Percentiles rank a stretch among this genome's conserved stretches.
These are phyloP conservation scores for Ceraclea dissimilis DNA, from an alignment of 2,888 invertebrate genomes.

Conservation along the genomic window DNA sequence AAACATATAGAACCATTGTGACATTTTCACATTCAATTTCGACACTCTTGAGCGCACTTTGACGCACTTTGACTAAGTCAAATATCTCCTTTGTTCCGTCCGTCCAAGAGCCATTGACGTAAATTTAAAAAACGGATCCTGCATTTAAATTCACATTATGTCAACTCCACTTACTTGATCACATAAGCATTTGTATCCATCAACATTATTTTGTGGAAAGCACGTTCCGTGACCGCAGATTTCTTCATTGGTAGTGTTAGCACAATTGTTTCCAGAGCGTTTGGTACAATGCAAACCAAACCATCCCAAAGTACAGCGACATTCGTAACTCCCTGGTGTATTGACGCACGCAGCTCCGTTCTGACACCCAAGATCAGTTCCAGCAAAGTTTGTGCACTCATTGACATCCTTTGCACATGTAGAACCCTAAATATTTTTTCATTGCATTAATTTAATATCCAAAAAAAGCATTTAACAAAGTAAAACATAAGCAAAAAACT, in stretches of 20 bases:
- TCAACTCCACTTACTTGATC: constrained; percentile 59
- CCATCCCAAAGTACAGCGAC: constrained; percentile 70
- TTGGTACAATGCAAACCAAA: constrained; percentile 79
- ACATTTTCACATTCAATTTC: too few species aligned
- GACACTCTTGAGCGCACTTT: too few species aligned
- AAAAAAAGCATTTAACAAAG: too few species aligned
- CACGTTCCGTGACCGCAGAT: constrained; percentile 89
- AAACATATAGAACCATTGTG: too few species aligned
- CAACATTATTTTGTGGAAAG: constrained; percentile 46
- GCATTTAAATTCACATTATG: too few species aligned
- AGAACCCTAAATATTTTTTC: constrained; percentile 45
- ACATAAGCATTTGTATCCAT: constrained; percentile 60
- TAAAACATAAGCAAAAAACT: too few species aligned
- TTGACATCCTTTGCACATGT: constrained; percentile 75
- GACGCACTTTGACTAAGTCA: too few species aligned
- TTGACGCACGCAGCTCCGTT: constrained; percentile 83
- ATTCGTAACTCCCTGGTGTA: constrained; percentile 72
- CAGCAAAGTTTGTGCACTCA: constrained; percentile 72
- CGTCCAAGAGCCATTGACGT: too few species aligned
- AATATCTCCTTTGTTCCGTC: too few species aligned
- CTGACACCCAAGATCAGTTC: constrained; percentile 87
- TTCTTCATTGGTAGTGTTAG: constrained; percentile 58
- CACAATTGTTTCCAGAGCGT: constrained; percentile 69
- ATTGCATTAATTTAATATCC: too few species aligned
- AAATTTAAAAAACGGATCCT: too few species aligned